Conservation (phyloP, 1,140 invertebrate species). For the Heliothis subflexa region DNA sequence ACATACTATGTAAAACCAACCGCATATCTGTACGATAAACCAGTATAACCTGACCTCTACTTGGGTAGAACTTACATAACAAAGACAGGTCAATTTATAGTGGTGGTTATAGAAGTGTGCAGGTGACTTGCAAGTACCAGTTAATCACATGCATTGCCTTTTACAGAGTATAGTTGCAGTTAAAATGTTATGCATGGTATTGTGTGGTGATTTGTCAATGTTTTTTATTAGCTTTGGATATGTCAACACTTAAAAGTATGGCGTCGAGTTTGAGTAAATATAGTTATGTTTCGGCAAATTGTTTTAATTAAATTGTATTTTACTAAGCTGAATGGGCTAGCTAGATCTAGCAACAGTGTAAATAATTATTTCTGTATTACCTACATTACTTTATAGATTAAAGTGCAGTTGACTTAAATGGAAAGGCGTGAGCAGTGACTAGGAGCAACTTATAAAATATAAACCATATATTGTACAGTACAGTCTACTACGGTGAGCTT, state of each 20-base stretch:
- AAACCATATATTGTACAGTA: background rate
- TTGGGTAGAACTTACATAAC: too few relatives aligned
- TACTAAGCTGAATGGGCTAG: too few relatives aligned
- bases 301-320: background rate
- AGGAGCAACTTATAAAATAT: background rate
- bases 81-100: too few relatives aligned
- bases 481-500: too few relatives aligned
- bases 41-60: too few relatives aligned
- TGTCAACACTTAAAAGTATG: background rate
- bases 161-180: background rate
- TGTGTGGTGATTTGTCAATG: background rate
- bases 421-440: conserved; percentile 1
- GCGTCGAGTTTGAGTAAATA: too few relatives aligned
- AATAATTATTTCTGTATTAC: too few relatives aligned
- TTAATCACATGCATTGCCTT: conserved; percentile 2
- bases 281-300: background rate
- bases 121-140: background rate
- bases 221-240: background rate
- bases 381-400: too few relatives aligned
- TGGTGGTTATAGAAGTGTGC: too few relatives aligned
- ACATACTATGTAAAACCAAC: too few relatives aligned
- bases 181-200: conserved; percentile 2
- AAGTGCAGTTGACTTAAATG: background rate
- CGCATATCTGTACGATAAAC: too few relatives aligned
- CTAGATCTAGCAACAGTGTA: too few relatives aligned